These are phyloP conservation scores for Acronicta leporina DNA, from an alignment of 2,888 invertebrate species.

Conservation along the genomic window DNA sequence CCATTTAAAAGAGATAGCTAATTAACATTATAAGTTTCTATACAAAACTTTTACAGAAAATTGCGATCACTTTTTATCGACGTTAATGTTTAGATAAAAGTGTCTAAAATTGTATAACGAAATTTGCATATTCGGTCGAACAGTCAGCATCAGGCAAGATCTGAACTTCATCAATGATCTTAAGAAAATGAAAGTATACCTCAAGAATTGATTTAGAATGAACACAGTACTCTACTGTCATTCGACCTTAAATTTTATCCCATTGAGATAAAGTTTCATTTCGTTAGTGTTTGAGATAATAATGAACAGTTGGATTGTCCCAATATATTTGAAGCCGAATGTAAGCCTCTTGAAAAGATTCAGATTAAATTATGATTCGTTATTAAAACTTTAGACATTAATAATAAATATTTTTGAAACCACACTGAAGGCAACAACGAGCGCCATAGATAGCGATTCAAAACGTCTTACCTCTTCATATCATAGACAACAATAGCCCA, in stretches of 20 bases:
- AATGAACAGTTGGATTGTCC: too few relatives aligned
- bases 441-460: conserved; percentile 50
- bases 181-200: too few relatives aligned
- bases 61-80: conserved; percentile 11
- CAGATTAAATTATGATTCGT: neutral
- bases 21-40: neutral
- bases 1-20: neutral
- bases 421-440: conserved; percentile 53
- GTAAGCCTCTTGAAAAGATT: too few relatives aligned
- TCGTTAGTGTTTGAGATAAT: too few relatives aligned
- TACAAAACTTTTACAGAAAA: neutral
- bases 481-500: conserved; percentile 33
- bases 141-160: too few relatives aligned
- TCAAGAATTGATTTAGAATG: too few relatives aligned
- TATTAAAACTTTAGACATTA: conserved; percentile 28
- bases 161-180: too few relatives aligned
- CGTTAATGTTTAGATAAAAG: conserved; percentile 40
- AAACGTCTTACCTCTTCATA: conserved; percentile 40
- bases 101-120: conserved; percentile 41
- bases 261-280: too few relatives aligned
- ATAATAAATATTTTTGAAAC: conserved; percentile 6
- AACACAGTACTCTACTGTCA: too few relatives aligned
- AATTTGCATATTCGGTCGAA: neutral
- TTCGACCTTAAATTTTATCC: too few relatives aligned
- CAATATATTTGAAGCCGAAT: too few relatives aligned